A percentile compares a stretch with the other conserved stretches of the same genome.
Evolutionary conservation across 2,113 vertebrate species (phyloP).

Genomic region (Saguinus imperator): DNA sequence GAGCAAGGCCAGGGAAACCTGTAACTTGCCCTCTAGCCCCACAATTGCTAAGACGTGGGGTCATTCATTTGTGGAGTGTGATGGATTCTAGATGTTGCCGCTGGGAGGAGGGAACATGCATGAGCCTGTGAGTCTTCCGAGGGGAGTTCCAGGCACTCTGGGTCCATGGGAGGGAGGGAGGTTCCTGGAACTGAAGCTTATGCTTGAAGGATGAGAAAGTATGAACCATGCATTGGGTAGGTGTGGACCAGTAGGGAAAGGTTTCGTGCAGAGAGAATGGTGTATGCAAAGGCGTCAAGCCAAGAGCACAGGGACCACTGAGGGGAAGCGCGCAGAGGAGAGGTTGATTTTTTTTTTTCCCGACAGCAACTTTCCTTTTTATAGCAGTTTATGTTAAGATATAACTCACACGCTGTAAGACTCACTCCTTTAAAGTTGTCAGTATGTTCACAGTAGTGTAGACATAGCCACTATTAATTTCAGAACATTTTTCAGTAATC

Average conservation of each 20-base stretch:
- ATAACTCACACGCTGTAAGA: background rate
- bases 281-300: background rate
- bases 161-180: background rate
- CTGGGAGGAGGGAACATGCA: background rate
- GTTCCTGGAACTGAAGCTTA: background rate
- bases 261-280: background rate
- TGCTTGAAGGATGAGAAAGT: background rate
- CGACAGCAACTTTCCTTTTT: background rate
- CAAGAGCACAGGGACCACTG: background rate
- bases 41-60: accelerated
- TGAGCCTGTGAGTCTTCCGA: background rate
- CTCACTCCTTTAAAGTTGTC: background rate
- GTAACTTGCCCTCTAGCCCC: background rate
- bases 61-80: accelerated
- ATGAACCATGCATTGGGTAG: background rate
- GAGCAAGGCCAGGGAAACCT: background rate
- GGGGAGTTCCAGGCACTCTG: background rate
- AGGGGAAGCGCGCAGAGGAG: background rate
- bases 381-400: background rate
- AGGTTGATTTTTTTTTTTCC: background rate
- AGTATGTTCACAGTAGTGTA: background rate
- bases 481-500: background rate
- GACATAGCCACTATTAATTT: background rate
- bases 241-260: background rate
- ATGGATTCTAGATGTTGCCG: background rate